Evolutionary conservation across 2,113 vertebrate species (phyloP), one percentile per base, ranked within the genome.

Genomic region (Mobula birostris): DNA sequence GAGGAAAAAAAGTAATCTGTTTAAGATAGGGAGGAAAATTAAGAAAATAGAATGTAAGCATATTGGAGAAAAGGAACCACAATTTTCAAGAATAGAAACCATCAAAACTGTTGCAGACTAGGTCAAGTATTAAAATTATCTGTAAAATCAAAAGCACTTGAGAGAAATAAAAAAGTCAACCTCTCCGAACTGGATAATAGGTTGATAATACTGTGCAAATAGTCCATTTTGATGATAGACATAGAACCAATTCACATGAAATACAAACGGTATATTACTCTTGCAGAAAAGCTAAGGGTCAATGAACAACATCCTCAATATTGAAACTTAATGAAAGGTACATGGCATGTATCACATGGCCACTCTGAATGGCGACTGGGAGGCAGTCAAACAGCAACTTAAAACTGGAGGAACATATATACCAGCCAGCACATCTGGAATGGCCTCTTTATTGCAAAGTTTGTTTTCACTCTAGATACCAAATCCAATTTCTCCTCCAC

Each of bases 41-140:
- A n/a, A 90, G 61, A 29, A 68, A 68, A 70, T 24, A 85, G 19
- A 82, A 70, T 70, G 68, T 74, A 74, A 24, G 21, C 5, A 24
- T 3, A 21, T 5, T 24, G 19, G 72, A 74, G 72, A 74, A 74
- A 72, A 21, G 63, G 17, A 29, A 91, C 12, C 66, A 21, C 7
- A 70, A 66, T 91, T 36, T 91, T 63, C 32, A 70, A 40, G 88
- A 63, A 88, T 88, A 61, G 61, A 63, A n/a, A 88, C 29, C 85
- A 66, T 36, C 14, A 70, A 70, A 6, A 21, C 27, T 11, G 19
- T 92, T 92, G 19, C 36, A 27, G 90, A 48, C 2, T 92, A 27
- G 21, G 40, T 92, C 21, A 92, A 40, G 2, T 40, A 40, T 40
- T 92, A 27, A 92, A 36, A 19, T 24, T 14, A 74, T 21, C 36